Evolutionary conservation across 1,140 invertebrate species (phyloP).

Genomic region (Tetragnatha versicolor): DNA sequence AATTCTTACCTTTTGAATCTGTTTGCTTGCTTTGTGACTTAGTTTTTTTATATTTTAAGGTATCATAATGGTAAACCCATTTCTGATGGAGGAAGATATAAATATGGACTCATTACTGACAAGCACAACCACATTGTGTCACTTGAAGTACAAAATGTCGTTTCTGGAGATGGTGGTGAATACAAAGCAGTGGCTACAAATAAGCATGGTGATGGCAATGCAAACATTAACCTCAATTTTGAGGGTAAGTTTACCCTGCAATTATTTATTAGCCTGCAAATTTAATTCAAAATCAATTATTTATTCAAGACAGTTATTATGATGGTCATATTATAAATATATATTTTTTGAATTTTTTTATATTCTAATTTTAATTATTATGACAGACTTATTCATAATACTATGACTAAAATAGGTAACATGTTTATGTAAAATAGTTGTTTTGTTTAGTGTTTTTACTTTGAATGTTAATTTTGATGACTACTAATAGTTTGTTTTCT

Average conservation of each 20-base stretch:
- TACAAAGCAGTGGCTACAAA: constrained; percentile 93
- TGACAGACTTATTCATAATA: neutral
- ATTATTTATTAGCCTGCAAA: too few relatives aligned
- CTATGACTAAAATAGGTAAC: too few relatives aligned
- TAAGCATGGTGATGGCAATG: constrained; percentile 86
- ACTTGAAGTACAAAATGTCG: constrained; percentile 83
- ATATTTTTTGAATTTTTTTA: constrained; percentile 39
- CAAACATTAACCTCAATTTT: constrained; percentile 96
- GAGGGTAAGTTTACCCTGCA: constrained; percentile 75
- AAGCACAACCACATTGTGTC: constrained; percentile 77
- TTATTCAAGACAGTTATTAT: too few relatives aligned
- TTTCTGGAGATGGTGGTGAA: constrained; percentile 86
- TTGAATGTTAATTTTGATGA: neutral
- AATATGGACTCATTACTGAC: constrained; percentile 61
- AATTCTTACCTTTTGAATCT: too few relatives aligned
- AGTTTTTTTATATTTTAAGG: constrained; percentile 69
- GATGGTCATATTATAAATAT: neutral
- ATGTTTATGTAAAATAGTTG: neutral
- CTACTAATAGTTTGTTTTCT: constrained; percentile 14
- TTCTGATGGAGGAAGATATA: constrained; percentile 78
- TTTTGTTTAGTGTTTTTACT: too few relatives aligned
- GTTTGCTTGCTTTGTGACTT: too few relatives aligned
- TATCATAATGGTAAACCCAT: constrained; percentile 82
- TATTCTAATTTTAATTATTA: constrained; percentile 15
- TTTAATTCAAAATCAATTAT: too few relatives aligned